Percentiles rank a stretch among this genome's conserved stretches.
phyloP scores from a whole-genome alignment of 2,797 vertebrate species.

The Tolypeutes matacus region DNA sequence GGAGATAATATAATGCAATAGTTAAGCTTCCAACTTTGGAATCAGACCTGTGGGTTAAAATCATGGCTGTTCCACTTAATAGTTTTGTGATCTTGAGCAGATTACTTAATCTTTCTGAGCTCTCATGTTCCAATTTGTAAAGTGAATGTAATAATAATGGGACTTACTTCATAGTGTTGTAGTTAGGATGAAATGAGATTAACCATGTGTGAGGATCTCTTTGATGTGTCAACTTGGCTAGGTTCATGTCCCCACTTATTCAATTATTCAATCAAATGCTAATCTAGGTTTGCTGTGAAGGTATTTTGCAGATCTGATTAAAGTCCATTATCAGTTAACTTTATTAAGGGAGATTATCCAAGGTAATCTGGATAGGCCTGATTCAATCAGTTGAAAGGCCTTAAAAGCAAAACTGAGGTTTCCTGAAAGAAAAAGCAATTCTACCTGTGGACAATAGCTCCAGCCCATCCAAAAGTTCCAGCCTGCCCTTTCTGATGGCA shows the following conservation, averaged over 20 bases:
- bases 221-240: neutral
- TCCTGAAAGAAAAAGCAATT: neutral
- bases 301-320: constrained; percentile 30
- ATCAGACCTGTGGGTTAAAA: neutral
- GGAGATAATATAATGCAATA: neutral
- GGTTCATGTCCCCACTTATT: neutral
- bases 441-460: neutral
- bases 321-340: neutral
- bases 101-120: neutral
- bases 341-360: constrained; percentile 14
- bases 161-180: neutral
- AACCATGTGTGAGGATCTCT: neutral
- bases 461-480: neutral
- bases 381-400: neutral
- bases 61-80: neutral
- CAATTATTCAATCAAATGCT: constrained; percentile 19
- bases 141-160: neutral
- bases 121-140: constrained; percentile 13
- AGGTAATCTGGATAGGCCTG: neutral
- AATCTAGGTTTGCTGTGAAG: neutral
- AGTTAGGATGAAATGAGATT: constrained; percentile 2
- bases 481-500: neutral
- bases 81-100: neutral
- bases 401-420: neutral
- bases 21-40: neutral